Evolutionary conservation across 2,113 vertebrate species (phyloP), one percentile per base, ranked within the genome.

Genomic region (Zosterops japonicus): DNA sequence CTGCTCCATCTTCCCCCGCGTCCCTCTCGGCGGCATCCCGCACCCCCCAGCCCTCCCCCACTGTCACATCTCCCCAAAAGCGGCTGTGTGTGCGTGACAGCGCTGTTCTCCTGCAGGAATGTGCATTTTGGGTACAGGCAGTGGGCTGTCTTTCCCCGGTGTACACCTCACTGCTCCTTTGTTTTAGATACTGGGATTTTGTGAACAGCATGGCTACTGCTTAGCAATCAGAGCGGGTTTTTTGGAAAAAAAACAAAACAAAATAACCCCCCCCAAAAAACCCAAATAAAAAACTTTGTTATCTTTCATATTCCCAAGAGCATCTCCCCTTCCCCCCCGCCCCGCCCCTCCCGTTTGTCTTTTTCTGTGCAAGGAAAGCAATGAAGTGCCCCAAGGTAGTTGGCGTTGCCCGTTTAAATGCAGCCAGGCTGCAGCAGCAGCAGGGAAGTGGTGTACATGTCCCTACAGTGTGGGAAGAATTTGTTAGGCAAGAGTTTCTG

Each of bases 1-100:
- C 95, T 56, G 68, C 94, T 95, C 96, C 96, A 93, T 95, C 89
- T 93, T 90, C 65, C 72, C n/a, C 70, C 39, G 55, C 39, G 11
- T n/a, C 55, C 60, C 68, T 44, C 36, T 11, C 9, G 36, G 44
- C 22, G 4, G 76, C 76, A 36, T 22, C 22, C 35, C 24, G 50
- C 50, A 21, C 67, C 25, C 61, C 49, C 65, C 67, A 15, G 44
- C n/a, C 25, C 12, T 25, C 5, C 35, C 27, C 63, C 41, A 5
- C 68, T 0, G 42, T 2, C 57, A 1, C 2, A 6, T 3, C 67
- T 29, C 67, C 81, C 20, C 39, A 15, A 29, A 33, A 65, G 33
- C 28, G 8, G 19, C 0, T 9, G 41, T 41, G 41, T 41, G 56
- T 33, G 68, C 15, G 2, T 29, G 18, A 9, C 44, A 41, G 39